Conservation (phyloP, 2,888 invertebrate species). For the Anoplius nigerrimus region DNA sequence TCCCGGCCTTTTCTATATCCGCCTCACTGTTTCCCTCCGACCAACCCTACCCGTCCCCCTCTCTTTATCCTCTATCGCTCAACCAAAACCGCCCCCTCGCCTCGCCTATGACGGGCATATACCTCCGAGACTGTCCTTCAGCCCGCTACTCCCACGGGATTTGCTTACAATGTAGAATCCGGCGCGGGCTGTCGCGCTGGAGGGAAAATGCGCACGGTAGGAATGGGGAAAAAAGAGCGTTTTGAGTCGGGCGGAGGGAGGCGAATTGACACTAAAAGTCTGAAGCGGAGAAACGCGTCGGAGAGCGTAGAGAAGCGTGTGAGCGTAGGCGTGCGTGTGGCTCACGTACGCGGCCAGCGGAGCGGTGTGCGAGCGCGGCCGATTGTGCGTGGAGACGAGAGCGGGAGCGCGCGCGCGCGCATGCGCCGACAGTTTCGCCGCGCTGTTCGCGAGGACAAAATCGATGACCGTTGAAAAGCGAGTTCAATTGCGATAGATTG, state of each 20-base stretch:
- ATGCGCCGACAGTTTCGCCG: too few species aligned
- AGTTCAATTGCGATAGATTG: too few species aligned
- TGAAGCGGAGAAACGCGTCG: neutral
- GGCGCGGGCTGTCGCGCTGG: neutral
- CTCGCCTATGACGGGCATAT: constrained; percentile 21
- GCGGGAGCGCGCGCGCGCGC: too few species aligned
- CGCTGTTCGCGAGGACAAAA: too few species aligned
- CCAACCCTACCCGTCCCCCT: neutral
- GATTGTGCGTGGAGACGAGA: constrained; percentile 24
- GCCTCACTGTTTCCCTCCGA: neutral
- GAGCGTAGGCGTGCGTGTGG: neutral
- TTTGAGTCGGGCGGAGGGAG: constrained; percentile 25
- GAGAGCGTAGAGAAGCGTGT: too few species aligned
- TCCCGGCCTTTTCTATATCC: neutral
- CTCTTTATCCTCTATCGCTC: constrained; percentile 11
- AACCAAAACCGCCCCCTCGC: constrained; percentile 3
- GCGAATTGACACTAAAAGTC: constrained; percentile 32
- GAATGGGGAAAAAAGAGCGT: constrained; percentile 8
- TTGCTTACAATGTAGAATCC: constrained; percentile 33
- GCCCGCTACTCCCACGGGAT: constrained; percentile 25
- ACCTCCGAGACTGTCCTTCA: constrained; percentile 28
- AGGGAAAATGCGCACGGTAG: constrained; percentile 10
- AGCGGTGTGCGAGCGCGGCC: constrained; percentile 20
- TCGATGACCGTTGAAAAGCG: too few species aligned
- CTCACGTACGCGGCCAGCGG: neutral